phyloP scores from a whole-genome alignment of 1,140 invertebrate species.

The Nasonia longicornis region DNA sequence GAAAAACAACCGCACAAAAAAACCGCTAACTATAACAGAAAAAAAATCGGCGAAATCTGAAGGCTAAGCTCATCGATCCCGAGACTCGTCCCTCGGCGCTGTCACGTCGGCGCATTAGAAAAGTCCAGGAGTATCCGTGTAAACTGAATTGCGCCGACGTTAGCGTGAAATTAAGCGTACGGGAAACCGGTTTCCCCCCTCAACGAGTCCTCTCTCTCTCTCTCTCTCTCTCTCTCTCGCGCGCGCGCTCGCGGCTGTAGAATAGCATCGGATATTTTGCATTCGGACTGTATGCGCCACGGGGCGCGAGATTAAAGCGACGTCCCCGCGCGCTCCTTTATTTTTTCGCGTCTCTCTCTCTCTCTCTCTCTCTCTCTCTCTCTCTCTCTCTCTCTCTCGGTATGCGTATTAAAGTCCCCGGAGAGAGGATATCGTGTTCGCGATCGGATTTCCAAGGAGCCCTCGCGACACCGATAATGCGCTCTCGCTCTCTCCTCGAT shows the following conservation, averaged over 20 bases:
- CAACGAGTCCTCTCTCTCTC: background rate
- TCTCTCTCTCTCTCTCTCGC: background rate
- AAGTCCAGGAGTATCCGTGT: slow-evolving; percentile 59
- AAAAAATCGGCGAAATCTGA: background rate
- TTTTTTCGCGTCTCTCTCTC: slow-evolving; percentile 9
- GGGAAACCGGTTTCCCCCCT: slow-evolving; percentile 63
- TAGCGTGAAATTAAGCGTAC: slow-evolving; percentile 68
- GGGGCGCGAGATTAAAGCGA: slow-evolving; percentile 34
- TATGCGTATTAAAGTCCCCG: slow-evolving; percentile 8
- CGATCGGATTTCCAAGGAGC: slow-evolving; percentile 40
- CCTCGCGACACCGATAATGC: slow-evolving; percentile 32
- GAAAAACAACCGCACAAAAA: background rate
- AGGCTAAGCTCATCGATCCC: slow-evolving; percentile 29
- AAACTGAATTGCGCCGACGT: slow-evolving; percentile 67
- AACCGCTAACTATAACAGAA: background rate
- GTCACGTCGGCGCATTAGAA: slow-evolving; percentile 53
- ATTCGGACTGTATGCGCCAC: slow-evolving; percentile 35
- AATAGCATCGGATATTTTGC: slow-evolving; percentile 24
- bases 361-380: background rate
- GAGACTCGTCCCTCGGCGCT: background rate
- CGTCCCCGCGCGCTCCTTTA: slow-evolving; percentile 15
- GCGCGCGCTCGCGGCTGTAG: background rate
- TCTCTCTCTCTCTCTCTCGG: slow-evolving; percentile 2
- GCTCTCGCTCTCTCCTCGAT: background rate
- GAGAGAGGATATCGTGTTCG: slow-evolving; percentile 38